Evolutionary conservation across 2,113 vertebrate species (phyloP), one percentile per base, ranked within the genome.

Genomic region (Corydoras sp.): DNA sequence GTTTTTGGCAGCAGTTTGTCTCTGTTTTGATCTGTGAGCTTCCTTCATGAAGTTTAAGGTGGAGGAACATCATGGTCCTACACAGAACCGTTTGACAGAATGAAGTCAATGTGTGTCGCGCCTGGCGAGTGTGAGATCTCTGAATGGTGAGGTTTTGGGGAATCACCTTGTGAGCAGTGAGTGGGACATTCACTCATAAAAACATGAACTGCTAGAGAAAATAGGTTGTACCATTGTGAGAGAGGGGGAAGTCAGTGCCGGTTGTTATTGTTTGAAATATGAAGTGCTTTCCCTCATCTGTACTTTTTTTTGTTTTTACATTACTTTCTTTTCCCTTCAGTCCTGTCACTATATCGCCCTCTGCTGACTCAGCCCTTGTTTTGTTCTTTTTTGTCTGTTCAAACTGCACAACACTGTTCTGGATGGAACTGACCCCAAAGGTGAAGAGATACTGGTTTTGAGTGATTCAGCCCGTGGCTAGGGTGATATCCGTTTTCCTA

Each of bases 401-500:
- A 43, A 43, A 43, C 35, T 10, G 3, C 51, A 53, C 51, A 10
- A 53, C 10, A 53, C 51, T 10, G 9, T 12, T 53, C 9, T 53
- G 51, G 10, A 9, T 18, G 35, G 35, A 5, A 43, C 35, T 43
- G 35, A 43, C 35, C 35, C 35, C 35, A 43, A 43, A 43, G 10
- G 48, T 18, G 15, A 74, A 35, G n/a, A 54, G 29, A 0, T 53
- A 54, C 24, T 58, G 65, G 13, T 65, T 66, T 53, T 15, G 48
- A 11, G 15, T 51, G n/a, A 30, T 65, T 69, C 32, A 73, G 24
- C 14, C 71, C 61, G 30, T 78, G 54, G 53, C 50, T 48, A 65
- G 49, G 2, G 62, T 49, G 48, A 48, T 69, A 76, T 76, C 77
- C 77, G 73, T 79, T 76, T 79, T 79, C 63, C 70, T 76, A 65